Base-by-base conservation (phyloP, 2,113 vertebrate species). In the Indri indri region DNA sequence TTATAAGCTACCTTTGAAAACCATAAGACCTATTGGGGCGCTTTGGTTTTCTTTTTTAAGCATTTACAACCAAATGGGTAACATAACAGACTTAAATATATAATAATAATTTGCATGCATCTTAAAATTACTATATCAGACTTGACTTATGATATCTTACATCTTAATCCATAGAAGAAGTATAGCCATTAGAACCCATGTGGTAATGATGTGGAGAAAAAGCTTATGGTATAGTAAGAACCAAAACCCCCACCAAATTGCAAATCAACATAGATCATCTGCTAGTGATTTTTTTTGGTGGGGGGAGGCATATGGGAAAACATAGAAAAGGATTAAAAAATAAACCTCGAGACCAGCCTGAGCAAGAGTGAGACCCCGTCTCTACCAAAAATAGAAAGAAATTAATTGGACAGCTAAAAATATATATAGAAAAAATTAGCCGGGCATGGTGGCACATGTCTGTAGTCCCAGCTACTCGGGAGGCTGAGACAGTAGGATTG, bases 51-150 rank as follows among this genome's bases (percentile, higher is more conserved):
- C 34, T 86, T 90, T 93, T 80, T 63, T 83, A 95, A 93, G n/a
- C 59, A 45, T 94, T 96, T 93, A 61, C 52, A 94, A 88, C 61
- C 87, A 88, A 95, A 81, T 96, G 17, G 59, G 34, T 92, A 61
- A 88, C 80, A 76, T 70, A 77, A 86, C 42, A 70, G 34, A 65
- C 54, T 76, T 91, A 89, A 85, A 85, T 45, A 81, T 45, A 22
- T 57, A 57, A 22, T 57, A 57, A 16, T 54, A 81, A 79, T 93
- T 25, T n/a, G 40, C 63, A 66, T 76, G 66, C 66, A 90, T 96
- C 68, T 86, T 89, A 66, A 88, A 97, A 68, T 86, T 89, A 81
- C 65, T 94, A 2, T 82, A 32, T 79, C 94, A 91, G n/a, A 91
- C 61, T 96, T 94, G 45, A 79, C 82, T 93, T 92, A 77, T 81